phyloP scores from a whole-genome alignment of 2,888 invertebrate genomes.

The Tanypteryx hageni region DNA sequence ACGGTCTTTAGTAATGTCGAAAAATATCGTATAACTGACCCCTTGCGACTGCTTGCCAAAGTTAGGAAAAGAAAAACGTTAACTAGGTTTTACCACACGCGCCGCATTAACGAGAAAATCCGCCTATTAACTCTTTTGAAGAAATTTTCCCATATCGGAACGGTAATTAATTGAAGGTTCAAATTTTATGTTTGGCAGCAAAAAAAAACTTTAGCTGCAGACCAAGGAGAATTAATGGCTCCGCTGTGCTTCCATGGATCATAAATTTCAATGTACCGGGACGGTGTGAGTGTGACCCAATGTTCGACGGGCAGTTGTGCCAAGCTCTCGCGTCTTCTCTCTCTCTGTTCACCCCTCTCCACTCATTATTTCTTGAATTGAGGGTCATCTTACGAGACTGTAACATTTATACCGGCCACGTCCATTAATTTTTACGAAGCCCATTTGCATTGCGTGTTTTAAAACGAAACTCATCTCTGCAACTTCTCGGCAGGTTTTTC shows the following conservation, averaged over 20 bases:
- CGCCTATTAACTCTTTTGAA: not conserved
- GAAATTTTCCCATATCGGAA: not conserved
- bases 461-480: not conserved
- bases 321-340: not conserved
- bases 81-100: not conserved
- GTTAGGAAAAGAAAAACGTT: not conserved
- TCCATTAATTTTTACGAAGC: not conserved
- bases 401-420: not conserved
- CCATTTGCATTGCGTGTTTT: not conserved
- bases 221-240: not conserved
- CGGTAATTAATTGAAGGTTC: not conserved
- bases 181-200: not conserved
- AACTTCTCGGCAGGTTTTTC: not conserved
- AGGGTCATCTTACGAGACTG: not conserved
- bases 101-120: not conserved
- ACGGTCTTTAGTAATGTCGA: too few relatives aligned
- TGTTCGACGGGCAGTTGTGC: not conserved
- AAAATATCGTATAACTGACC: too few relatives aligned
- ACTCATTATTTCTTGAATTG: not conserved
- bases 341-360: too few relatives aligned
- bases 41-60: too few relatives aligned
- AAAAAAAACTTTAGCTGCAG: not conserved
- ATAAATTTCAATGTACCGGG: constrained; percentile 1
- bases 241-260: not conserved
- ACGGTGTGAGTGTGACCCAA: not conserved